These are phyloP conservation scores for Montipora capricornis DNA, from an alignment of 64 coral and sea anemone genomes.

Conservation along the genomic window DNA sequence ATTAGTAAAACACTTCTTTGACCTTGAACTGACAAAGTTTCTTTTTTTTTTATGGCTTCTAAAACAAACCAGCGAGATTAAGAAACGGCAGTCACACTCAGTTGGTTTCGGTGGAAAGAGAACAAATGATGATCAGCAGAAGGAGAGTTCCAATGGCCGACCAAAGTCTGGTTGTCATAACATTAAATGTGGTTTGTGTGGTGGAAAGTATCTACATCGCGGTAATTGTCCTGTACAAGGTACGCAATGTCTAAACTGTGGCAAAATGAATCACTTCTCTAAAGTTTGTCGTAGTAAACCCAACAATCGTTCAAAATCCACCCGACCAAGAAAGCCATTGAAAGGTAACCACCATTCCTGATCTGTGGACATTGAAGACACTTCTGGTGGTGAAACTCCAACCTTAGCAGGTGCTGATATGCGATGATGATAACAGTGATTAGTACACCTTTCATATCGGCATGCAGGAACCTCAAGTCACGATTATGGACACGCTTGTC, in stretches of 20 bases:
- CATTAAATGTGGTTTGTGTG: not conserved
- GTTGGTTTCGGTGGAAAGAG: constrained; percentile 6
- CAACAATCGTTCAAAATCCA: not conserved
- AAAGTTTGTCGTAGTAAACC: constrained; percentile 20
- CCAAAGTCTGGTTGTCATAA: constrained; percentile 19
- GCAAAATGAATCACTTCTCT: not conserved
- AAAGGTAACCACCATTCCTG: not conserved
- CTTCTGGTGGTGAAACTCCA: not conserved
- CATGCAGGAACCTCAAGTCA: constrained; percentile 3
- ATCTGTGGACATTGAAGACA: not conserved
- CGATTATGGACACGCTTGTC: not conserved
- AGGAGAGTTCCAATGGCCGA: not conserved
- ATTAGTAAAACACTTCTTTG: no score
- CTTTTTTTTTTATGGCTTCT: no score
- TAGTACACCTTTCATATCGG: not conserved
- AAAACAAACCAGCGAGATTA: constrained; percentile 40
- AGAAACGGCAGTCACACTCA: constrained; percentile 40
- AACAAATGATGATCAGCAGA: constrained; percentile 1
- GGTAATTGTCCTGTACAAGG: not conserved
- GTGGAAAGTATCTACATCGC: not conserved
- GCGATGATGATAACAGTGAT: not conserved
- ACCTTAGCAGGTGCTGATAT: not conserved
- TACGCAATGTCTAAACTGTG: not conserved
- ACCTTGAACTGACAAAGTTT: no score
- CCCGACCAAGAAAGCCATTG: not conserved